Percentiles rank a stretch among this genome's conserved stretches.
Evolutionary conservation across 2,113 vertebrate genomes (phyloP).

Genomic region (Odontophorus gujanensis): DNA sequence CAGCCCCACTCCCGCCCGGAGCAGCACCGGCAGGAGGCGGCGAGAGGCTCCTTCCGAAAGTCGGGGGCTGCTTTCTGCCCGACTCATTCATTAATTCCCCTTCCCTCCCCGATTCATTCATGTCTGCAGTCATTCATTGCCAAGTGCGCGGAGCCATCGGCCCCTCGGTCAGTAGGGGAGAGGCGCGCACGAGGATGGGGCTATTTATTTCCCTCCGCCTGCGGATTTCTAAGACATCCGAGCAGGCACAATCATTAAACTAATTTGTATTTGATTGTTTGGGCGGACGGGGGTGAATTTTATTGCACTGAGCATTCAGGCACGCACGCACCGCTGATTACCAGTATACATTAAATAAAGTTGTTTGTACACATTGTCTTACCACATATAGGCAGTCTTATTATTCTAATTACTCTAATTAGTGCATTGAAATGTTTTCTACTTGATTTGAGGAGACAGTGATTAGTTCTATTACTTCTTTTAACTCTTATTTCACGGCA

Average conservation of each 20-base stretch:
- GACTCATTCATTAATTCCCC: constrained; percentile 70
- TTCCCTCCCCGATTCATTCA: constrained; percentile 65
- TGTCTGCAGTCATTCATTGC: constrained; percentile 62
- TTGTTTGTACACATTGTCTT: constrained; percentile 91
- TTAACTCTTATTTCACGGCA: constrained; percentile 83
- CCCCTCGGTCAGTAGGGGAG: constrained; percentile 74
- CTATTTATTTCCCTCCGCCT: constrained; percentile 82
- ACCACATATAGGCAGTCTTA: constrained; percentile 89
- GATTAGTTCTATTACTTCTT: constrained; percentile 85
- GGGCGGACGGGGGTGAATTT: constrained; percentile 87
- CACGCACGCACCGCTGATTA: constrained; percentile 88
- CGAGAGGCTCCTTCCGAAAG: neutral
- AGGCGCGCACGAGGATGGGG: constrained; percentile 78
- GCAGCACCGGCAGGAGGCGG: neutral
- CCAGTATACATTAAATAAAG: constrained; percentile 90
- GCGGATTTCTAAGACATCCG: constrained; percentile 82
- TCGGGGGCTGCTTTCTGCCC: constrained; percentile 42
- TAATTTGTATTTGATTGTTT: constrained; percentile 90
- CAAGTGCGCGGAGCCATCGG: constrained; percentile 63
- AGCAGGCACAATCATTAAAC: constrained; percentile 87
- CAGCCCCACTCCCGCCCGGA: neutral
- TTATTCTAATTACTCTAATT: constrained; percentile 91
- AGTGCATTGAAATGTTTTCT: constrained; percentile 88
- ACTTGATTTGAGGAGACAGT: constrained; percentile 87
- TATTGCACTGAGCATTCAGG: constrained; percentile 86